Base-by-base conservation (phyloP, 2,888 invertebrate genomes). In the Hedychridium roseum region DNA sequence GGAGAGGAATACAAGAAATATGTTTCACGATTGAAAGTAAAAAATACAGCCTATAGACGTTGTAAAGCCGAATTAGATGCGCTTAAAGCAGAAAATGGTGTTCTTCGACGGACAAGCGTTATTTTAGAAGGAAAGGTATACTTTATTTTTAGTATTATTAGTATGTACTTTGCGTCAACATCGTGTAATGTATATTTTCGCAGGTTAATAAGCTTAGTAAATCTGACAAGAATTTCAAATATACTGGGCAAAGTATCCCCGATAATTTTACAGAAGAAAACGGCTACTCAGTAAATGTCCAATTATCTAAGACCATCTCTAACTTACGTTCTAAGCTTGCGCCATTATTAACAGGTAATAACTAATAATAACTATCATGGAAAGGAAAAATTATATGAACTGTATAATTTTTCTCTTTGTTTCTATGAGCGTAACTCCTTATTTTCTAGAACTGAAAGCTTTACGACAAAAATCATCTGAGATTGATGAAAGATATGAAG, bases 1-100 rank as follows among this genome's bases (percentile, higher is more conserved):
- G 92, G 91, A 17, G 92, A 92, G 54, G 91, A 94, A 80, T 86
- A 93, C 71, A 92, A 93, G 78, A 86, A 88, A 60, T 94, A 93
- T 77, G 90, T 94, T 11, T 88, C 88, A 69, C 88, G 89, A 60
- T 80, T 94, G 52, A 85, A 93, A 47, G 87, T 88, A 39, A 91
- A 92, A 74, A 92, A 91, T 71, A 87, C 88, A 4, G 81, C 88
- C 6, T 94, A 93, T 78, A 94, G 93, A 80, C 86, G 89, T 71
- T 89, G 90, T 73, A 82, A 90, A 66, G 84, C 88, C 36, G 90
- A 91, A 75, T 80, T 92, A 59, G 86, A 90, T 4, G 87, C 88
- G 39, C 80, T 91, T 46, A 86, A 88, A 80, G 88, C 91, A 0
- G 94, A 94, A 79, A 83, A 85, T 21, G 90, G 90, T 6, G 86